Conservation (phyloP, 2,113 vertebrate genomes). For the Cephalopterus ornatus region DNA sequence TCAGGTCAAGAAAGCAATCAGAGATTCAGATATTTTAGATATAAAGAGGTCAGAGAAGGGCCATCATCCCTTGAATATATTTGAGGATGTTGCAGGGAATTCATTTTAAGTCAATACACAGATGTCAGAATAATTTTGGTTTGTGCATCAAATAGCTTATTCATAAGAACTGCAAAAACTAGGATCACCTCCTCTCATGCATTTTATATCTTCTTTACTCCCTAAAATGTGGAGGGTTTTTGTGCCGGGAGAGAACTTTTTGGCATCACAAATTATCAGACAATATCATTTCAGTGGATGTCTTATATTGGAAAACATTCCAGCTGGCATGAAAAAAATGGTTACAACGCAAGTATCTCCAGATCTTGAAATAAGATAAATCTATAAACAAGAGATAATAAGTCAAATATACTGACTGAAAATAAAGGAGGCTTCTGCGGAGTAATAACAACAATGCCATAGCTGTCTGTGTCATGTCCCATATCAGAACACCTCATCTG, state of each 20-base stretch:
- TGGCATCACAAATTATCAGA: neutral
- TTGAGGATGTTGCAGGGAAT: neutral
- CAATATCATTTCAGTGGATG: neutral
- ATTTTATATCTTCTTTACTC: neutral
- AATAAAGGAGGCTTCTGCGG: neutral
- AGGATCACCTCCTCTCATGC: neutral
- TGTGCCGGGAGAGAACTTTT: neutral
- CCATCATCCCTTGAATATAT: neutral
- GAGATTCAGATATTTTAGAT: neutral
- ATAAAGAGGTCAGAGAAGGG: neutral
- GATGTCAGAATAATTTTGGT: neutral
- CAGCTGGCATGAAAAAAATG: neutral
- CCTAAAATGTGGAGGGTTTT: rapidly evolving
- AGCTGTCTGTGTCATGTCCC: neutral
- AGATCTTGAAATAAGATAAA: neutral
- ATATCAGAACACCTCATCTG: neutral
- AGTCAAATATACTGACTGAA: neutral
- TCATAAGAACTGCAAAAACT: neutral
- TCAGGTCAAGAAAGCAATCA: neutral
- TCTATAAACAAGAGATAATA: neutral
- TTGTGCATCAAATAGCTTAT: neutral
- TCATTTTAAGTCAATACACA: neutral
- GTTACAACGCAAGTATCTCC: neutral
- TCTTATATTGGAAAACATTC: neutral
- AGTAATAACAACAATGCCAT: neutral